Conservation (phyloP, 2,113 vertebrate genomes). For the Paramormyrops kingsleyae region DNA sequence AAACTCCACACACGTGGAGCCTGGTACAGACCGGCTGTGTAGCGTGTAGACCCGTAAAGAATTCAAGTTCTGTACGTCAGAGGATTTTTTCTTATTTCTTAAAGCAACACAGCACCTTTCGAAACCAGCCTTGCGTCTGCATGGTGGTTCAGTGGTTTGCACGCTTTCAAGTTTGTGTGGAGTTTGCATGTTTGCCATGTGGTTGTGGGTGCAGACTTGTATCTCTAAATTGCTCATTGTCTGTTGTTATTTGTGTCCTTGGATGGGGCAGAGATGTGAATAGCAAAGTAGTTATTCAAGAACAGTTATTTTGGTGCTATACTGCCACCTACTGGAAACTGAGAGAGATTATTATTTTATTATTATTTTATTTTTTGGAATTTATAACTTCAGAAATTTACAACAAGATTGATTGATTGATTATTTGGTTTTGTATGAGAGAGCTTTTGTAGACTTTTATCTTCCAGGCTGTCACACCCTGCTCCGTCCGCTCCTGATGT, state of each 20-base stretch:
- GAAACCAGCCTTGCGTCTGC: neutral
- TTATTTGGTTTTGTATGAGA: neutral
- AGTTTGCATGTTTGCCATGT: neutral
- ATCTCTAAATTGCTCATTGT: neutral
- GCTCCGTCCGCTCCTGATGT: too few relatives aligned
- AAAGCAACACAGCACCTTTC: neutral
- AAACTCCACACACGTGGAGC: neutral
- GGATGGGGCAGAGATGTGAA: neutral
- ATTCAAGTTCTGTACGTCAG: neutral
- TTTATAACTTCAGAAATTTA: neutral
- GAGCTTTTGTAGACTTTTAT: neutral
- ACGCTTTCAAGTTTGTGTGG: neutral
- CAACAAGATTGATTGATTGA: neutral
- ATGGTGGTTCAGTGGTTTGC: neutral
- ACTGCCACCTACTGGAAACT: neutral
- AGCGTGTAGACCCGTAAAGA: neutral
- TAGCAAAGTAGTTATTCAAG: neutral
- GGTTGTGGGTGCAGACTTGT: neutral
- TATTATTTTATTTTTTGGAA: neutral
- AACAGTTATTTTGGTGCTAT: neutral
- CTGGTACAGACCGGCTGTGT: too few relatives aligned
- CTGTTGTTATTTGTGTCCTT: neutral
- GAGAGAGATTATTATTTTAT: neutral
- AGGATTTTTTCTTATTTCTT: neutral
- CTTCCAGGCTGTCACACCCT: too few relatives aligned